Evolutionary conservation across 2,797 vertebrate species (phyloP).

Genomic region (Enteromius argenteus): DNA sequence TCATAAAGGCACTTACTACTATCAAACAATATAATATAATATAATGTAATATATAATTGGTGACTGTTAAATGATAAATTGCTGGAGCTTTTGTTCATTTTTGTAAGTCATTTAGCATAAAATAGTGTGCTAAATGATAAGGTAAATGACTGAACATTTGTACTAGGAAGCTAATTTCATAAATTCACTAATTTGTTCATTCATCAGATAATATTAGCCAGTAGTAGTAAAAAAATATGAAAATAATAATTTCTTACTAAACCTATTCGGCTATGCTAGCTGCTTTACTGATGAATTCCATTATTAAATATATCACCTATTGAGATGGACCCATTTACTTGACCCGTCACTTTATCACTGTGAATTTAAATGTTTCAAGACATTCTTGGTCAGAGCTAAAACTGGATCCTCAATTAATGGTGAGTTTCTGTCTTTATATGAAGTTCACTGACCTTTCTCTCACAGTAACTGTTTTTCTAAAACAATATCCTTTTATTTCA

Average conservation of each 20-base stretch:
- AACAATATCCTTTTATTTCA: neutral
- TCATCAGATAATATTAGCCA: slow-evolving; percentile 10
- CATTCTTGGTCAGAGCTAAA: slow-evolving; percentile 32
- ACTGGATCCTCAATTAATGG: slow-evolving; percentile 1
- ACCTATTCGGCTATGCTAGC: neutral
- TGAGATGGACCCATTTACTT: slow-evolving; percentile 5
- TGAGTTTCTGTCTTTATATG: neutral
- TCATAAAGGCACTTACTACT: neutral
- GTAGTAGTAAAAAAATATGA: neutral
- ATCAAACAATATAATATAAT: neutral
- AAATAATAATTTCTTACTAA: neutral
- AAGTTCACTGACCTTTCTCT: slow-evolving; percentile 8
- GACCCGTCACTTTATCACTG: neutral
- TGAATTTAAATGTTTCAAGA: slow-evolving; percentile 33
- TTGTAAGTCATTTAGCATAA: neutral
- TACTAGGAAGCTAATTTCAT: neutral
- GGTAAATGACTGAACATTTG: neutral
- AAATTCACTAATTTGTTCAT: slow-evolving; percentile 4
- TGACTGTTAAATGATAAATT: neutral
- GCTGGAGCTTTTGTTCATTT: slow-evolving; percentile 3
- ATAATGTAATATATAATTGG: neutral
- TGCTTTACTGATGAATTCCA: neutral
- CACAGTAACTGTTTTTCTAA: neutral
- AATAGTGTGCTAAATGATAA: slow-evolving; percentile 10
- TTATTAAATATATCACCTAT: slow-evolving; percentile 13